Evolutionary conservation across 2,888 invertebrate species (phyloP), one percentile per base, ranked within the genome.

Genomic region (Ophion slaviceki): DNA sequence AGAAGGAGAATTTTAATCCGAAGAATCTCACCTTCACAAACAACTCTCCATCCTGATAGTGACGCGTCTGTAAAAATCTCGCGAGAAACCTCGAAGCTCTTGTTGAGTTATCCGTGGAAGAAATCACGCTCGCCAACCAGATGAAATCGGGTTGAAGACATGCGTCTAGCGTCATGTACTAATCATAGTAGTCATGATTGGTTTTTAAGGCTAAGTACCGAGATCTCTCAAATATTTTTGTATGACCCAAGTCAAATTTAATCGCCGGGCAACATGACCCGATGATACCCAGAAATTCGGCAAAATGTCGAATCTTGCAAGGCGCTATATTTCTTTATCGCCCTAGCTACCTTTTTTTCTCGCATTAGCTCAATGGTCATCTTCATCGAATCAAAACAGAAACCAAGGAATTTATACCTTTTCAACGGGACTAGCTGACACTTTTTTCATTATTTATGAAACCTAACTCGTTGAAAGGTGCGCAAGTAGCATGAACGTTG

Each of bases 271-370:
- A 77, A 36, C 57, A 14, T 47, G 47, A 47, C 14, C 47, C 10
- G 47, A 47, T 47, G 53, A 61, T 75, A 32, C 80, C 84, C 36
- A 86, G 75, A 36, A 85, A 75, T 57, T 83, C 62, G 2, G 87
- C 67, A 61, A 86, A 83, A 11, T 84, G 59, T 66, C 84, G 75
- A 70, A 85, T 88, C 20, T 79, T 81, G 62, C 61, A 62, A 59
- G 6, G 59, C 57, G 20, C 79, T 57, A 71, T 81, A 64, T 20
- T 74, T 71, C 8, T 24, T 71, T 36, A 79, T 36, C 14, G 62
- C 62, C 24, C 64, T 28, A 10, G 68, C 14, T 14, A 84, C 28
- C 53, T n/a, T 82, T 67, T 87, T 88, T 14, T 87, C 74, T n/a
- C 74, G 47, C 14, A 53, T 64, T 20, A 66, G 20, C 32, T 76